Evolutionary conservation across 2,113 vertebrate species (phyloP), one percentile per base, ranked within the genome.

Genomic region (Ciconia stormi): DNA sequence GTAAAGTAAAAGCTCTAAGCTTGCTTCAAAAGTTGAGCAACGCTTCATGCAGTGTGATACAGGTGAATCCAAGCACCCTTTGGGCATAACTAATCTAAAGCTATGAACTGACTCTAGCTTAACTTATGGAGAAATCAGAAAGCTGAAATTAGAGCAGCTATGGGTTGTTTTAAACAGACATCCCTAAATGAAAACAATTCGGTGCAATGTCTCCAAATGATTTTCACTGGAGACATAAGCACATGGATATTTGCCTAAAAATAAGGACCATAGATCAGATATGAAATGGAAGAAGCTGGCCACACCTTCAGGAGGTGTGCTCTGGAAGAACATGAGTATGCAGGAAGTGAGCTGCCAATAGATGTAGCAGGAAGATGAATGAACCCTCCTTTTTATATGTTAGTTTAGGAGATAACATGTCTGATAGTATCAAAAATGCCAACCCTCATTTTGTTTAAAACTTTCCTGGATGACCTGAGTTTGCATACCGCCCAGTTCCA

Each of bases 1-100:
- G 58, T 72, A 47, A 94, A 81, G 86, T 65, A 87, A 92, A 95
- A 94, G 83, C 78, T 91, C 77, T 42, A 79, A 69, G 83, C 83
- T 85, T 61, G 52, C 49, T 76, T 85, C 52, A 34, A 9, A 91
- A 92, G 42, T 29, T 91, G 74, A 93, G 82, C 89, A 85, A 83
- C 0, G 3, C 26, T 95, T 77, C 87, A 92, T 96, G 96, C 93
- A 95, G 5, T 30, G 78, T 26, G 78, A 62, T 36, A 85, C 10
- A 66, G 82, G 77, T 46, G 50, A 94, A 85, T 34, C 82, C 72
- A 90, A 93, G 87, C 81, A 94, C 30, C 9, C 29, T 71, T 27
- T 50, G 34, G 32, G 36, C 42, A n/a, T 46, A 88, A 47, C 63
- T 66, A 25, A 73, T 34, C 89, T 79, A 15, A 89, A 91, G 46